phyloP scores from a whole-genome alignment of 2,797 vertebrate species.

The Scolopax bukidnonensis region DNA sequence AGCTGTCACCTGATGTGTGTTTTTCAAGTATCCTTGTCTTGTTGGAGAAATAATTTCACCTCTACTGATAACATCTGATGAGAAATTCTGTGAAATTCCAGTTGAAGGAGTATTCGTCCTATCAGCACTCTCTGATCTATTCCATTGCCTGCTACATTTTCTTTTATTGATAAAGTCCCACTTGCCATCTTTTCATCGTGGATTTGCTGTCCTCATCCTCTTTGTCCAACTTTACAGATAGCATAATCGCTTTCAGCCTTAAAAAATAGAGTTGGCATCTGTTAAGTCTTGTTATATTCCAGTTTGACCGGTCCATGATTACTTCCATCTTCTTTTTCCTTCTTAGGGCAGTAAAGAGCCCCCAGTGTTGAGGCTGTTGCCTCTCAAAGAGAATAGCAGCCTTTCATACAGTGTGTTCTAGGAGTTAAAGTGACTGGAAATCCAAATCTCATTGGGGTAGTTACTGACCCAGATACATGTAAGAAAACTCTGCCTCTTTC shows the following conservation, averaged over 20 bases:
- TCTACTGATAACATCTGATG: neutral
- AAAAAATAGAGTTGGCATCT: neutral
- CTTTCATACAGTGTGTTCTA: neutral
- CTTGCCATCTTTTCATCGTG: neutral
- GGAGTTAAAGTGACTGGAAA: constrained; percentile 25
- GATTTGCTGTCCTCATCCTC: neutral
- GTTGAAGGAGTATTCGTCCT: neutral
- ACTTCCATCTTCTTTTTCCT: neutral
- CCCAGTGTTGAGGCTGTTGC: neutral
- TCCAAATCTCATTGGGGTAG: neutral
- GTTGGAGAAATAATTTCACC: neutral
- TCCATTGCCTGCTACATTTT: neutral
- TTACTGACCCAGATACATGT: constrained; percentile 53
- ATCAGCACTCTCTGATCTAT: neutral
- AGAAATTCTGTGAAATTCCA: neutral
- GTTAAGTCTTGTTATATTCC: neutral
- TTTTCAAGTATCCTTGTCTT: neutral
- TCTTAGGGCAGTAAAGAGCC: neutral
- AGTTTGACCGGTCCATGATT: neutral
- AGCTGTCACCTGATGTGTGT: neutral
- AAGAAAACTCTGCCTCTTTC: constrained; percentile 26
- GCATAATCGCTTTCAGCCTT: neutral
- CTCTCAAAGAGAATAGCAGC: neutral
- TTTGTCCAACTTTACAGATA: neutral
- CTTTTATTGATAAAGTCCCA: neutral